Evolutionary conservation across 2,888 invertebrate genomes (phyloP).

Genomic region (Chelonus formosanus): DNA sequence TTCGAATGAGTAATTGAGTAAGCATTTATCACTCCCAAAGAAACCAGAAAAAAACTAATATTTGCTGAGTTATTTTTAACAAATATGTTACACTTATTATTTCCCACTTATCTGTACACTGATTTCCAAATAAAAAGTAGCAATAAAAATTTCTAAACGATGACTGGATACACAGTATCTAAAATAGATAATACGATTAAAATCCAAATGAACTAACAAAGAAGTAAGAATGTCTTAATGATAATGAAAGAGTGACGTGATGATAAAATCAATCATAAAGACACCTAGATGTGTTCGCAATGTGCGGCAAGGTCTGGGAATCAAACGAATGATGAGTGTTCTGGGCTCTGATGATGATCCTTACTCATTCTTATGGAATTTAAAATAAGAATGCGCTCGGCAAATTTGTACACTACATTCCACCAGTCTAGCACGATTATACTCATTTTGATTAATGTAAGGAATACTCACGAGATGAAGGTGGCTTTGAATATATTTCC

Average conservation of each 20-base stretch:
- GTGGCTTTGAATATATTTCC: not conserved
- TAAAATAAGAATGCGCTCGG: constrained; percentile 45
- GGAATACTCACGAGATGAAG: constrained; percentile 29
- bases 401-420: constrained; percentile 48
- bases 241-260: not conserved
- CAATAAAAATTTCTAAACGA: no score
- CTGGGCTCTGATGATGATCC: constrained; percentile 15
- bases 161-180: no score
- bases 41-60: no score
- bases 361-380: constrained; percentile 47
- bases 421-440: constrained; percentile 30
- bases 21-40: no score
- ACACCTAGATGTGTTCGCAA: constrained; percentile 24
- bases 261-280: constrained; percentile 24
- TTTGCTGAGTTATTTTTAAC: no score
- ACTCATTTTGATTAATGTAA: constrained; percentile 44
- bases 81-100: no score
- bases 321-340: constrained; percentile 25
- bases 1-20: no score
- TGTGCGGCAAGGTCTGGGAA: constrained; percentile 31
- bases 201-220: no score
- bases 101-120: no score
- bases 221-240: not conserved
- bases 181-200: no score
- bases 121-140: no score